These are phyloP conservation scores for Synanthedon vespiformis DNA, from an alignment of 2,888 invertebrate species.

Conservation along the genomic window DNA sequence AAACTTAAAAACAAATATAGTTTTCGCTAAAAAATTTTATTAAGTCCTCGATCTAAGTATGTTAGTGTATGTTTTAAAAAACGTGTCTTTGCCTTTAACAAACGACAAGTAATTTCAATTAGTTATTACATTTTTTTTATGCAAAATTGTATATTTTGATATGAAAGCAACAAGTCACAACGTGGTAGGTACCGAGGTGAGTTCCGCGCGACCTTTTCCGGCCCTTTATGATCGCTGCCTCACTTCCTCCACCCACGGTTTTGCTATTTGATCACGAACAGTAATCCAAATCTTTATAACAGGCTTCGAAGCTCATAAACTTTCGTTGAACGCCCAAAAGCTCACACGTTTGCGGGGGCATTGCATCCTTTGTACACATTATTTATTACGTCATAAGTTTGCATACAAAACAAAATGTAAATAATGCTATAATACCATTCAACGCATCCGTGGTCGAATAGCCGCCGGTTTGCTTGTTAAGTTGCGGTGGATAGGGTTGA, in stretches of 20 bases:
- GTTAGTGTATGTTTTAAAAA: too few species aligned
- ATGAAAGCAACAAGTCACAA: slow-evolving; percentile 51
- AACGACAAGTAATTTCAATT: too few species aligned
- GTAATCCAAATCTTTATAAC: neutral
- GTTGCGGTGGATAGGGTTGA: slow-evolving; percentile 18
- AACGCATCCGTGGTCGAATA: slow-evolving; percentile 18
- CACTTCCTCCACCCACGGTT: slow-evolving; percentile 2
- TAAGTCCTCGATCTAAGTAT: too few species aligned
- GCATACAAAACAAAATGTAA: slow-evolving; percentile 26
- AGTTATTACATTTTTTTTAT: too few species aligned
- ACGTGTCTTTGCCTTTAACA: too few species aligned
- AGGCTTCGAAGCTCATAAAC: neutral
- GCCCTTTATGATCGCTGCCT: slow-evolving; percentile 30
- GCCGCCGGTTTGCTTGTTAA: slow-evolving; percentile 14
- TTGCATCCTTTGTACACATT: neutral
- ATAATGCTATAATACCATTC: slow-evolving; percentile 31
- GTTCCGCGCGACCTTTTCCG: slow-evolving; percentile 32
- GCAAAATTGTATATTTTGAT: neutral
- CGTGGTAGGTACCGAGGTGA: slow-evolving; percentile 18
- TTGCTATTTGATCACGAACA: neutral
- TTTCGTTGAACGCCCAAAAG: neutral
- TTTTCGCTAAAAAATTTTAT: too few species aligned
- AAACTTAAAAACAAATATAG: too few species aligned
- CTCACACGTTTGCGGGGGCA: neutral
- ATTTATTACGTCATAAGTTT: slow-evolving; percentile 18